Evolutionary conservation across 2,888 invertebrate species (phyloP), one percentile per base, ranked within the genome.

Genomic region (Pedicia rivosa): DNA sequence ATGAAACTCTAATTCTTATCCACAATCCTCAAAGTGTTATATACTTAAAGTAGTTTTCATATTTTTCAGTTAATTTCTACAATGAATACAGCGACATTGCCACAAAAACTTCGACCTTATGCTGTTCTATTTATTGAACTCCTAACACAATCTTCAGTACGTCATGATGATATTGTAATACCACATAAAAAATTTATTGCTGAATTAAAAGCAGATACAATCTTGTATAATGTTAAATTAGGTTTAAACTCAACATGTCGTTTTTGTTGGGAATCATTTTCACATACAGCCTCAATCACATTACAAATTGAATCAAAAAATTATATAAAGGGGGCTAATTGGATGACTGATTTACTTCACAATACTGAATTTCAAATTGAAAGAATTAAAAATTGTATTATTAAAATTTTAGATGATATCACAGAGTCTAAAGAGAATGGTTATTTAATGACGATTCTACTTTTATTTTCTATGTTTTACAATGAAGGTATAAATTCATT

Each of bases 391-490:
- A 76, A 86, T 17, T 75, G 83, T 44, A 79, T 82, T 1, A 75
- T 75, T 42, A 82, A 88, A 56, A 70, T 90, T 62, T 68, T 78
- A 33, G 87, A 84, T 47, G 80, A 84, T 43, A 79, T 86, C 2
- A 68, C 83, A 2, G 74, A 79, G 55, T 68, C 73, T 37, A 81
- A 81, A 53, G 63, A 80, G 25, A 70, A 73, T 41, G 90, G 87
- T 3, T 64, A 72, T 48, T 69, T 70, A 44, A 73, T 91, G 51
- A 72, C 72, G 6, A 54, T 63, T 7, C 68, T 73, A 47, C 52
- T 77, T 4, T 63, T 76, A 55, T 67, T 66, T 42, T 69, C 71
- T 32, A 51, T 80, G 38, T 49, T 68, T 30, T 80, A 68, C 50
- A 60, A 56, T 19, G 63, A 67, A 55, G 78, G 80, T 48, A 80